These are phyloP conservation scores for Agrypnus murinus DNA, from an alignment of 2,888 invertebrate genomes.

Conservation along the genomic window DNA sequence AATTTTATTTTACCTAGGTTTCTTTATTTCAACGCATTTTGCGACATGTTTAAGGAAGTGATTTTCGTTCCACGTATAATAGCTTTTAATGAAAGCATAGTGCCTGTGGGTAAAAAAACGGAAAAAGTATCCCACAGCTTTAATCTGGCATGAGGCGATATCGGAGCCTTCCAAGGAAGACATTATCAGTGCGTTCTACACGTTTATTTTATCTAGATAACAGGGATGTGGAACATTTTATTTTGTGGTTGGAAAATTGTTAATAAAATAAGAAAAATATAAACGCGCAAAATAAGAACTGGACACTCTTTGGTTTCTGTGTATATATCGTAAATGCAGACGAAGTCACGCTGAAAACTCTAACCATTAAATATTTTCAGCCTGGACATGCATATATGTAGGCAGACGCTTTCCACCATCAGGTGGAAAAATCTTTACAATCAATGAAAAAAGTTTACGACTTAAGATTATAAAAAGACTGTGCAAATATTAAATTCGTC, in stretches of 20 bases:
- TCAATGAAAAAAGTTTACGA: constrained; percentile 38
- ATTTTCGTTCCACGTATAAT: constrained; percentile 27
- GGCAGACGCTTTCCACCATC: constrained; percentile 50
- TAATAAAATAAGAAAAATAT: too few species aligned
- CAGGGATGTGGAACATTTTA: constrained; percentile 39
- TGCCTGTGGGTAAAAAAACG: neutral
- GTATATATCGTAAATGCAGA: constrained; percentile 48
- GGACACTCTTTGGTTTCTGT: constrained; percentile 48
- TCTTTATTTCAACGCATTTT: too few species aligned
- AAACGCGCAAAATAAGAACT: constrained; percentile 53
- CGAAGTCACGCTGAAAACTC: constrained; percentile 33
- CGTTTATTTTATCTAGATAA: constrained; percentile 42
- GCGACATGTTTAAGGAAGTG: too few species aligned
- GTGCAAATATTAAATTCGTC: constrained; percentile 49
- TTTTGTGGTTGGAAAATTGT: constrained; percentile 53
- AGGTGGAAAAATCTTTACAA: constrained; percentile 38
- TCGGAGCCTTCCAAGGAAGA: neutral
- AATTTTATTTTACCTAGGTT: too few species aligned
- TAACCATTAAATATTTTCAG: constrained; percentile 49
- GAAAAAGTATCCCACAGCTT: neutral
- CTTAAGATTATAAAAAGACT: constrained; percentile 54
- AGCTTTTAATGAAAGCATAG: constrained; percentile 31
- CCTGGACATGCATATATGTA: constrained; percentile 49
- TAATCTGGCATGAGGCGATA: constrained; percentile 13
- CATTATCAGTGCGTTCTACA: constrained; percentile 47